Evolutionary conservation across 2,797 vertebrate genomes (phyloP).

Genomic region (Gila robusta): DNA sequence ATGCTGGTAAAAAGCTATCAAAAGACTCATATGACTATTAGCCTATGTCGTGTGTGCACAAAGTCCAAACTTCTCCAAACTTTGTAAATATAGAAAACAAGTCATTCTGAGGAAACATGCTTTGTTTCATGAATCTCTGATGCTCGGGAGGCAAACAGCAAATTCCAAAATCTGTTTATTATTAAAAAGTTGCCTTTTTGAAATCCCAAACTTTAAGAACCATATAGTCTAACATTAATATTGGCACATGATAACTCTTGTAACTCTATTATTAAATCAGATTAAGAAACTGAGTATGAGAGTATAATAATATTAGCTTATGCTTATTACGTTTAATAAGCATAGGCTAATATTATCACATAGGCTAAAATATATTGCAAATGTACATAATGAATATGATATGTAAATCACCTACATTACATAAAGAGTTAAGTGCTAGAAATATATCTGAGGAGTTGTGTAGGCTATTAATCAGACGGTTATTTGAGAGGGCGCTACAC

Average conservation of each 20-base stretch:
- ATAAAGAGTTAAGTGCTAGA: not conserved
- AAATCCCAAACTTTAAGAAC: not conserved
- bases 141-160: not conserved
- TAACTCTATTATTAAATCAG: not conserved
- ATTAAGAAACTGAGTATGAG: not conserved
- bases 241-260: not conserved
- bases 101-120: not conserved
- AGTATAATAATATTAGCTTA: no score
- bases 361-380: not conserved
- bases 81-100: not conserved
- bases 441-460: not conserved
- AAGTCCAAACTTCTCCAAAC: not conserved
- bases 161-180: not conserved
- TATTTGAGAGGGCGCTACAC: conserved; percentile 69
- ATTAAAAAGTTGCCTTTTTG: not conserved
- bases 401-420: not conserved
- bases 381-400: not conserved
- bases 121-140: not conserved
- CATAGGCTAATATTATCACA: not conserved
- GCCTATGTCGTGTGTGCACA: not conserved
- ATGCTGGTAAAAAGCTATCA: not conserved
- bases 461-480: not conserved
- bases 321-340: not conserved
- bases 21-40: not conserved
- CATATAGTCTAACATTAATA: not conserved